Evolutionary conservation across 2,888 invertebrate species (phyloP).

Genomic region (Anagyrus pseudococci): DNA sequence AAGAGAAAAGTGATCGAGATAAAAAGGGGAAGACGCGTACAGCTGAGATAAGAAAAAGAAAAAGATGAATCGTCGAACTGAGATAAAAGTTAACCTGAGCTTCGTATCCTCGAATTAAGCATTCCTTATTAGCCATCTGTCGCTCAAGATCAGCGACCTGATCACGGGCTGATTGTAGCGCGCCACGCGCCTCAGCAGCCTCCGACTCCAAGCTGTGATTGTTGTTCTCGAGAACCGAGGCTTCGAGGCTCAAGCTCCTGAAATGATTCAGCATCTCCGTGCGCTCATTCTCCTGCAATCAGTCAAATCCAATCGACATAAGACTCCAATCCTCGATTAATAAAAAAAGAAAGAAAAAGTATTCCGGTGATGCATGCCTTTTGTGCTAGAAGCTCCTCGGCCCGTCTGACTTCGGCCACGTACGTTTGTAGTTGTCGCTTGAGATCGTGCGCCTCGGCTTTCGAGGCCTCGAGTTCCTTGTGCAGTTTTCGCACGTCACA

Average conservation of each 20-base stretch:
- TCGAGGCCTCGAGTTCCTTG: slow-evolving; percentile 73
- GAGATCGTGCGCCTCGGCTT: slow-evolving; percentile 75
- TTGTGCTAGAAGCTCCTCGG: slow-evolving; percentile 77
- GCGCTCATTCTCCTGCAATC: slow-evolving; percentile 75
- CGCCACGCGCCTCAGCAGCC: slow-evolving; percentile 72
- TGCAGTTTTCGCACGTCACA: slow-evolving; percentile 69
- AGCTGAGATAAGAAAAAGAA: too few species aligned
- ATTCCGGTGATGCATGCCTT: slow-evolving; percentile 65
- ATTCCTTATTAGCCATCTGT: slow-evolving; percentile 67
- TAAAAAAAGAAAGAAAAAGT: neutral
- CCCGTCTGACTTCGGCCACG: slow-evolving; percentile 79
- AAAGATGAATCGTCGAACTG: too few species aligned
- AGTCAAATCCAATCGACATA: neutral
- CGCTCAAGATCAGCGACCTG: slow-evolving; percentile 72
- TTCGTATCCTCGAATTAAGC: slow-evolving; percentile 66
- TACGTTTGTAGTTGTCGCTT: slow-evolving; percentile 82
- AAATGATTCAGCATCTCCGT: slow-evolving; percentile 83
- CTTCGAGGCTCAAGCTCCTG: slow-evolving; percentile 78
- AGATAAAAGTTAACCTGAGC: too few species aligned
- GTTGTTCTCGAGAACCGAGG: slow-evolving; percentile 77
- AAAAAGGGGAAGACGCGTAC: too few species aligned
- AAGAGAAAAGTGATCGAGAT: too few species aligned
- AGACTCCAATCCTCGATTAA: neutral
- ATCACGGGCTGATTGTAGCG: slow-evolving; percentile 67
- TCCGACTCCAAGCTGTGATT: slow-evolving; percentile 82